Percentiles rank a stretch among this genome's conserved stretches.
Conservation (phyloP, 2,797 vertebrate genomes). For the Eidolon dupreanum region DNA sequence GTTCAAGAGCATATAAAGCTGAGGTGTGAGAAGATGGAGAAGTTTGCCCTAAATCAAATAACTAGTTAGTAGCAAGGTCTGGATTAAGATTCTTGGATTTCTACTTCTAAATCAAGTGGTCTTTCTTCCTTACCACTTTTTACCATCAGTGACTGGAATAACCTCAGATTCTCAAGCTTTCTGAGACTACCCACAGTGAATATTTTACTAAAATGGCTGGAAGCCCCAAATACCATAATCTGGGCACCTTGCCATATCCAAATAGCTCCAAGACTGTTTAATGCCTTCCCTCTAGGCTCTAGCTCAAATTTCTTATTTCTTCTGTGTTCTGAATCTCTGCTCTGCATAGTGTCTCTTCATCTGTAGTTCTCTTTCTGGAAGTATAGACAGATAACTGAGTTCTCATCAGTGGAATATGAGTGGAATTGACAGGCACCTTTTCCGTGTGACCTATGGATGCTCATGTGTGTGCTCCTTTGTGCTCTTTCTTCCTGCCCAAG, state of each 20-base stretch:
- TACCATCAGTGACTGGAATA: neutral
- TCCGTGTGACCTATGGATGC: neutral
- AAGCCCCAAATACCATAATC: neutral
- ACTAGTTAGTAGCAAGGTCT: neutral
- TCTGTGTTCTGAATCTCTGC: neutral
- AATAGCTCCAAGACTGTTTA: neutral
- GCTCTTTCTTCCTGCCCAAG: neutral
- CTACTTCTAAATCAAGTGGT: neutral
- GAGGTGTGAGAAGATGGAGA: neutral
- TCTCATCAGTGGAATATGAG: neutral
- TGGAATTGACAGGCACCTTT: neutral
- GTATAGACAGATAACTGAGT: neutral
- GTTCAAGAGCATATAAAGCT: neutral
- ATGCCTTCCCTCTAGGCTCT: neutral
- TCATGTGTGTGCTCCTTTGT: rapidly evolving
- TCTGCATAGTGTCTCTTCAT: neutral
- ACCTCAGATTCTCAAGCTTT: neutral
- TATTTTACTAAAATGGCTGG: neutral
- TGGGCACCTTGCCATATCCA: neutral
- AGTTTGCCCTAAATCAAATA: neutral
- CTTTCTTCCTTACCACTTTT: neutral
- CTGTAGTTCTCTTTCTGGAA: neutral
- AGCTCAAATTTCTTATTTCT: neutral
- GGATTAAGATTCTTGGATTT: neutral
- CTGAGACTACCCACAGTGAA: neutral